Base-by-base conservation (phyloP, 2,113 vertebrate genomes). In the Eira barbara region DNA sequence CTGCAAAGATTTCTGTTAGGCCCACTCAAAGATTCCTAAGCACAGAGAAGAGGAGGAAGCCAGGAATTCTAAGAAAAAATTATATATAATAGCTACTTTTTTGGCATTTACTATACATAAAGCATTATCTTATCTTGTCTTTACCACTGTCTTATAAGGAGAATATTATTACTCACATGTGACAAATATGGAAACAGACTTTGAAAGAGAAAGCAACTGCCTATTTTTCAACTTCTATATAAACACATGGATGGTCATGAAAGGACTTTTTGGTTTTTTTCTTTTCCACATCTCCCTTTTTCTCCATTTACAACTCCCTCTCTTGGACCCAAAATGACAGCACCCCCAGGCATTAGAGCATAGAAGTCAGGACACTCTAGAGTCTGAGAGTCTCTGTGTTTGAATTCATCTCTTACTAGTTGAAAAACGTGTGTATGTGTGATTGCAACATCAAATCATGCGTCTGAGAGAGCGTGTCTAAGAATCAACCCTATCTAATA, bases 191-290 rank as follows among this genome's bases (percentile, higher is more conserved):
- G 29, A 67, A 93, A 97, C 36, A 92, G 47, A 55, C 74, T 81
- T 55, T 97, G n/a, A 95, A 91, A 97, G 69, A 78, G 29, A 95
- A 92, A 91, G 7, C 18, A 96, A 95, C 15, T 90, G 25, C n/a
- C 9, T 74, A 21, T 18, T 65, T 94, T 92, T 81, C 80, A 52
- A 82, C 49, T 34, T 86, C 42, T 94, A 29, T n/a, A 61, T 89
- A 83, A 95, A 89, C 49, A 47, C 9, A 57, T 6, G 4, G 3
- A 71, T 57, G 69, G 49, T 84, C 47, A 25, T 76, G 12, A 69
- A 11, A 34, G 6, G 4, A n/a, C 61, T 63, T 27, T 47, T 67
- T 65, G 29, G 20, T 57, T 85, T 59, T 69, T 55, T 78, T 76
- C 45, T 92, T 86, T 55, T 92, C 52, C 27, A 61, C 5, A 82